These are phyloP conservation scores for Blera fallax DNA, from an alignment of 2,888 invertebrate genomes.

Conservation along the genomic window DNA sequence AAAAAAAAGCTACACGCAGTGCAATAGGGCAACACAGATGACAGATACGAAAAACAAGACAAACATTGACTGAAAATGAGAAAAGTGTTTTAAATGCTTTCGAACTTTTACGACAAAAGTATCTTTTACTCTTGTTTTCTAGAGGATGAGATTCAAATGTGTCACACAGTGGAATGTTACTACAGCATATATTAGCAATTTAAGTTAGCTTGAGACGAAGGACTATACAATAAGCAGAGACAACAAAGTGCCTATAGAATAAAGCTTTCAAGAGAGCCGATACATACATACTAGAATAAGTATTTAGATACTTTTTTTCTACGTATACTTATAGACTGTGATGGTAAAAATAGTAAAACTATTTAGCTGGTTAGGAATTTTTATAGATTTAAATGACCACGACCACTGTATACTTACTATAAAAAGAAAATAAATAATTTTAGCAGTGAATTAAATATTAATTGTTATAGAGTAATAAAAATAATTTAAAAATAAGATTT, in stretches of 20 bases:
- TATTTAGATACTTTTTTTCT: constrained; percentile 4
- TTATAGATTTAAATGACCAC: not conserved
- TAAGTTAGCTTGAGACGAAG: not conserved
- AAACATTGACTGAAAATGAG: constrained; percentile 41
- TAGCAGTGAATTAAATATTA: not conserved
- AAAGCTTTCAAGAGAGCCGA: not conserved
- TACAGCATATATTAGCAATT: not conserved
- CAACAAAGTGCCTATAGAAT: constrained; percentile 54
- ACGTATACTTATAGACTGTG: constrained; percentile 58
- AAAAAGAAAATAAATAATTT: not conserved
- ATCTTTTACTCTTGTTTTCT: not conserved
- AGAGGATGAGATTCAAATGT: not conserved
- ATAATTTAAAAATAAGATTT: not conserved
- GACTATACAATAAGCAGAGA: not conserved
- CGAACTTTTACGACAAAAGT: not conserved
- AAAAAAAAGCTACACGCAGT: constrained; percentile 27
- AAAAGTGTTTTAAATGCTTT: constrained; percentile 36
- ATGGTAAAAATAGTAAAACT: constrained; percentile 27
- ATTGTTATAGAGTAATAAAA: not conserved
- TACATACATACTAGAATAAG: not conserved
- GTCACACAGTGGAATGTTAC: not conserved
- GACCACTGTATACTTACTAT: not conserved
- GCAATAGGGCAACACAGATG: constrained; percentile 45
- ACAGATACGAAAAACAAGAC: not conserved
- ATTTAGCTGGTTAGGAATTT: not conserved